Evolutionary conservation across 2,888 invertebrate genomes (phyloP).

Genomic region (Galerucella pusilla): DNA sequence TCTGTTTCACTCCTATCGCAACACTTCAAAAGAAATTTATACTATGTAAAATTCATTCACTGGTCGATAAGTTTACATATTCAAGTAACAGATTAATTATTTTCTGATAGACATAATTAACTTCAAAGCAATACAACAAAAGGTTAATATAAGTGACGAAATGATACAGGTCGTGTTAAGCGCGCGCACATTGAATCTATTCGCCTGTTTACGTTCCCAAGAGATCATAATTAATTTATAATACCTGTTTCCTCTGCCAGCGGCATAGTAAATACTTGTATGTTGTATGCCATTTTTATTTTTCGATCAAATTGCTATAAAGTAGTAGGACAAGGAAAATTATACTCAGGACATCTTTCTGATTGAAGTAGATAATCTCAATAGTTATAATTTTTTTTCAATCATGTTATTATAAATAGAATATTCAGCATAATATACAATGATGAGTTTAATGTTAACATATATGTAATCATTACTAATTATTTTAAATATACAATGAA

Average conservation of each 20-base stretch:
- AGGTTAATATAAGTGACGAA: slow-evolving; percentile 66
- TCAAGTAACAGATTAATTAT: slow-evolving; percentile 53
- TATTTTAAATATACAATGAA: too few species aligned
- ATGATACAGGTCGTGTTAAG: slow-evolving; percentile 56
- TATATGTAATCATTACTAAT: too few species aligned
- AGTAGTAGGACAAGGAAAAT: slow-evolving; percentile 1
- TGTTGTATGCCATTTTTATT: background rate
- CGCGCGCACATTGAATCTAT: slow-evolving; percentile 57
- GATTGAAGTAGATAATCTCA: too few species aligned
- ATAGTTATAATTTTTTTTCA: too few species aligned
- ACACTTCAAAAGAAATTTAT: slow-evolving; percentile 14
- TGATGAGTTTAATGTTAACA: too few species aligned
- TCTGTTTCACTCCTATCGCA: slow-evolving; percentile 35
- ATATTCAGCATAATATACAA: too few species aligned
- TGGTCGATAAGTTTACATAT: slow-evolving; percentile 34
- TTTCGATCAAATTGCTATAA: background rate
- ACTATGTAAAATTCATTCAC: slow-evolving; percentile 6
- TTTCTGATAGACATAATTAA: slow-evolving; percentile 61
- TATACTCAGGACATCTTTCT: background rate
- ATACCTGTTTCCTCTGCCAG: slow-evolving; percentile 30
- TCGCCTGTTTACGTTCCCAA: slow-evolving; percentile 36
- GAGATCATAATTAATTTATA: slow-evolving; percentile 37
- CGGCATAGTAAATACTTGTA: slow-evolving; percentile 18
- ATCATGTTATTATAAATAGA: too few species aligned
- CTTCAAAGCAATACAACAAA: slow-evolving; percentile 65